phyloP scores from a whole-genome alignment of 1,140 invertebrate genomes.

The Andricus grossulariae region DNA sequence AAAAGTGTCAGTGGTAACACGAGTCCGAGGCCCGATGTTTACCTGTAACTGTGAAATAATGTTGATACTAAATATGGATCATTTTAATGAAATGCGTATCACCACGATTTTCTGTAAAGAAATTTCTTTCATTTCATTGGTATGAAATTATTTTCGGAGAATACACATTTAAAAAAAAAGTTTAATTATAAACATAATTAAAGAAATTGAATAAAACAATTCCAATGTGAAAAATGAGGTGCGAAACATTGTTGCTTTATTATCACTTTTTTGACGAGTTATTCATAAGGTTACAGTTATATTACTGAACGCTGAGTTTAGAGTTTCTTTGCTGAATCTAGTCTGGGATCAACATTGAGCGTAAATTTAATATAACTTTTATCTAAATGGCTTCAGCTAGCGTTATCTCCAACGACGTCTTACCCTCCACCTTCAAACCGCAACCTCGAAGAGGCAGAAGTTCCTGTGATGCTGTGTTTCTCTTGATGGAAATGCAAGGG shows the following conservation, averaged over 20 bases:
- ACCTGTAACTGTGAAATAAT: too few species aligned
- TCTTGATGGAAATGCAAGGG: constrained; percentile 47
- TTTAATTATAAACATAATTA: too few species aligned
- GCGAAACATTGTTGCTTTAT: neutral
- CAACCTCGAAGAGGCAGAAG: constrained; percentile 56
- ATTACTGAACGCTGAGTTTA: constrained; percentile 10
- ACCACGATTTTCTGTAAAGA: too few species aligned
- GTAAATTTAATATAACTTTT: constrained; percentile 69
- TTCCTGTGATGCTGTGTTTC: constrained; percentile 59
- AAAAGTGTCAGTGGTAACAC: too few species aligned
- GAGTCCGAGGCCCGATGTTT: too few species aligned
- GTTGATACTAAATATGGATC: too few species aligned
- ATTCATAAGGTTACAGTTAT: neutral
- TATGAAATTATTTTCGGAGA: too few species aligned
- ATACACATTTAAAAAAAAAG: too few species aligned
- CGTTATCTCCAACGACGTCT: constrained; percentile 57
- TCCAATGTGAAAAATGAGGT: too few species aligned
- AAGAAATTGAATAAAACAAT: too few species aligned
- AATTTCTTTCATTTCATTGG: too few species aligned
- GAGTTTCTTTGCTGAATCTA: constrained; percentile 12
- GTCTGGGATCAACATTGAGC: constrained; percentile 46
- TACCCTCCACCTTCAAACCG: constrained; percentile 53
- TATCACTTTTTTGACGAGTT: neutral
- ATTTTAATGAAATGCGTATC: too few species aligned
- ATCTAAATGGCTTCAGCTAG: constrained; percentile 64